Percentiles rank a stretch among this genome's conserved stretches.
Evolutionary conservation across 2,113 vertebrate species (phyloP).

Genomic region (Seriola rivoliana): DNA sequence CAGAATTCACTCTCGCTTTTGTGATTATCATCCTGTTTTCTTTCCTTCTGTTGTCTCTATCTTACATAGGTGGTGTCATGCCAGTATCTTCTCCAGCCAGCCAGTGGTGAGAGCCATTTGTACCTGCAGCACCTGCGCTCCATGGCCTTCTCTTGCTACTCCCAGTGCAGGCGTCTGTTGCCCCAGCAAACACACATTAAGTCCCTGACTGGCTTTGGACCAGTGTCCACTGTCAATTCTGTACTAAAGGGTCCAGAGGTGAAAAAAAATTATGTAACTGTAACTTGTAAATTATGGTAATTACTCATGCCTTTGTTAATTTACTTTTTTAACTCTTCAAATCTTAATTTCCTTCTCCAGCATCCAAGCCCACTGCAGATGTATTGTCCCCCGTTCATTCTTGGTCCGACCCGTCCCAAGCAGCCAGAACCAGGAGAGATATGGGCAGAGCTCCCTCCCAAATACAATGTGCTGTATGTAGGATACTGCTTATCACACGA

Average conservation of each 20-base stretch:
- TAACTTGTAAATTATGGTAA: neutral
- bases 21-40: neutral
- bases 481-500: conserved; percentile 98
- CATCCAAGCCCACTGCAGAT: conserved; percentile 91
- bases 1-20: neutral
- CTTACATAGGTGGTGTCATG: conserved; percentile 93
- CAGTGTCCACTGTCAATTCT: conserved; percentile 90
- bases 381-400: conserved; percentile 93
- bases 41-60: neutral
- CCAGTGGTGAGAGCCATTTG: conserved; percentile 93
- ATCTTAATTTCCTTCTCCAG: conserved; percentile 76
- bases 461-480: conserved; percentile 95
- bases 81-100: conserved; percentile 96
- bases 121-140: conserved; percentile 98
- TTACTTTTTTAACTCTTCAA: neutral
- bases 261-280: neutral
- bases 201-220: conserved; percentile 97
- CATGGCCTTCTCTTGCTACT: conserved; percentile 96
- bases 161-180: conserved; percentile 92
- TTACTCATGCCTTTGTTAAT: neutral
- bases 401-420: conserved; percentile 93
- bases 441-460: conserved; percentile 91
- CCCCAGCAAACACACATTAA: conserved; percentile 95
- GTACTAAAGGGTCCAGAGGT: conserved; percentile 93
- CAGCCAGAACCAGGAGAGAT: conserved; percentile 93